These are phyloP conservation scores for Diorhabda sublineata DNA, from an alignment of 1,140 invertebrate species.

Conservation along the genomic window DNA sequence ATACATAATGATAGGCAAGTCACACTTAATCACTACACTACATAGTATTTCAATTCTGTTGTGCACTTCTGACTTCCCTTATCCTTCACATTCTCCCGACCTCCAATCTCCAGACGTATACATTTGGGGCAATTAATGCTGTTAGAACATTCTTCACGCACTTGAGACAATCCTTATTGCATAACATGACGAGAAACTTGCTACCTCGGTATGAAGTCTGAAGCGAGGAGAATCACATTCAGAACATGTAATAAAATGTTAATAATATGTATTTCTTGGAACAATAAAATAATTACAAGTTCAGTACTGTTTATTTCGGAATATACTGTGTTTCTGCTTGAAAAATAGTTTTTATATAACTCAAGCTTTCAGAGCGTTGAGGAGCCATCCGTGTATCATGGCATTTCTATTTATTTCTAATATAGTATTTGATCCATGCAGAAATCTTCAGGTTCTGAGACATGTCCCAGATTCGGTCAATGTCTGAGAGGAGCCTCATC, in stretches of 20 bases:
- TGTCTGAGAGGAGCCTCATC: no score
- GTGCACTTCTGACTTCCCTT: background rate
- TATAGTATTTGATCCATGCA: no score
- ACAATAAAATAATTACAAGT: conserved; percentile 1
- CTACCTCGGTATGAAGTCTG: background rate
- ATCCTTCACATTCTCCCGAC: background rate
- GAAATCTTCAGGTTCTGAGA: no score
- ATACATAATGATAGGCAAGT: background rate
- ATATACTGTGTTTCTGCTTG: background rate
- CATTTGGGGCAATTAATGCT: background rate
- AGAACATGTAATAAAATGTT: background rate
- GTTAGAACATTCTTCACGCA: background rate
- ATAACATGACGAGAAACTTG: background rate
- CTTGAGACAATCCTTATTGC: background rate
- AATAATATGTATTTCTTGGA: background rate
- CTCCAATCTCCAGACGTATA: background rate
- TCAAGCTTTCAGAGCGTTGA: no score
- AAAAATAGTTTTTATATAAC: no score
- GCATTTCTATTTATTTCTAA: no score
- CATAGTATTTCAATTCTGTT: background rate
- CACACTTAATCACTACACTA: background rate
- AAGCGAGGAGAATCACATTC: background rate
- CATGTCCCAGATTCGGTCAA: no score
- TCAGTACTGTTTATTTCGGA: background rate
- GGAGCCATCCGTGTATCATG: no score